Evolutionary conservation across 2,113 vertebrate genomes (phyloP).

Genomic region (Struthio camelus): DNA sequence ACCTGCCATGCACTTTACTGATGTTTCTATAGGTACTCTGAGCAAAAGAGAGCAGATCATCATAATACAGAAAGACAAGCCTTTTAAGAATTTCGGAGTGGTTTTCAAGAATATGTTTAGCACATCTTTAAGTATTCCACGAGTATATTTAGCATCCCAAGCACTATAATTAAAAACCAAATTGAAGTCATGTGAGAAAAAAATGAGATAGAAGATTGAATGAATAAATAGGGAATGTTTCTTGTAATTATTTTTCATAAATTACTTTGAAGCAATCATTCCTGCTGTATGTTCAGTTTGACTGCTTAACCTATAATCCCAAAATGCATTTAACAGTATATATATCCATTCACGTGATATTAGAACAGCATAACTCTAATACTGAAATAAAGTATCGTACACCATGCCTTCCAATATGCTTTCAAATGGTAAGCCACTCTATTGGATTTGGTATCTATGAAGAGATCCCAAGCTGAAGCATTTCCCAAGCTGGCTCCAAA

Average conservation of each 20-base stretch:
- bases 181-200: background rate
- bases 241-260: background rate
- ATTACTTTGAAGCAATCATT: background rate
- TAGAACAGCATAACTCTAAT: background rate
- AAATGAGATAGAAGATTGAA: background rate
- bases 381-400: background rate
- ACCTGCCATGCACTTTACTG: background rate
- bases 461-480: background rate
- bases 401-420: background rate
- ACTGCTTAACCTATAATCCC: background rate
- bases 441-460: background rate
- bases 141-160: background rate
- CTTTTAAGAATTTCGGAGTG: background rate
- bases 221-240: background rate
- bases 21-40: background rate
- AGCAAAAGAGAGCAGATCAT: background rate
- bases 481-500: background rate
- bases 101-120: background rate
- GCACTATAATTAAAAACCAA: background rate
- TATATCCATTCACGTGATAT: background rate
- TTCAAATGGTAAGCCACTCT: background rate
- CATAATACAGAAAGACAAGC: background rate
- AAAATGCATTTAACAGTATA: background rate
- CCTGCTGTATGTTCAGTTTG: background rate
- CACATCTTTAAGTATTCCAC: background rate